These are phyloP conservation scores for Papilio dardanus DNA, from an alignment of 1,140 invertebrate species.

Conservation along the genomic window DNA sequence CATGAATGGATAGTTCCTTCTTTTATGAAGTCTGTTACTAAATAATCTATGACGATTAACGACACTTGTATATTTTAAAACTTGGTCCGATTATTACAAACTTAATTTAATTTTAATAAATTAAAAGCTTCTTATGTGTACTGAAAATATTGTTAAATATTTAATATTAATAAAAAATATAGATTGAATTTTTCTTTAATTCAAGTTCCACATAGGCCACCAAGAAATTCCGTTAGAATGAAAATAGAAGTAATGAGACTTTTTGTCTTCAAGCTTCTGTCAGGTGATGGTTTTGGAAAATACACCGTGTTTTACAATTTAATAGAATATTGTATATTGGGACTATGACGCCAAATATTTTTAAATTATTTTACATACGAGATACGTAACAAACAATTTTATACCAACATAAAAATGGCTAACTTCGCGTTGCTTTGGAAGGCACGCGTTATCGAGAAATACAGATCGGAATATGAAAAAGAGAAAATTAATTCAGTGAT, in stretches of 20 bases:
- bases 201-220: not conserved
- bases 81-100: too few relatives aligned
- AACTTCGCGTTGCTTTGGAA: constrained; percentile 73
- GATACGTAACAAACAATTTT: constrained; percentile 36
- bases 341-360: constrained; percentile 29
- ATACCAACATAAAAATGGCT: constrained; percentile 53
- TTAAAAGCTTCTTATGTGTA: not conserved
- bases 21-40: not conserved
- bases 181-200: not conserved
- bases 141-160: not conserved
- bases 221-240: not conserved
- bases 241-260: not conserved
- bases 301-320: constrained; percentile 33
- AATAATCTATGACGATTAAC: not conserved
- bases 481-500: constrained; percentile 82
- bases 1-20: not conserved
- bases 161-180: not conserved
- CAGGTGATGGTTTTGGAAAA: constrained; percentile 32
- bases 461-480: constrained; percentile 71
- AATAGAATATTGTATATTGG: constrained; percentile 19
- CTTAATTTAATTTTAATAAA: too few relatives aligned
- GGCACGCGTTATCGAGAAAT: constrained; percentile 75
- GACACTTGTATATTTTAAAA: not conserved
- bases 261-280: constrained; percentile 35
- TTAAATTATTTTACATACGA: constrained; percentile 33